Evolutionary conservation across 2,113 vertebrate genomes (phyloP), one percentile per base, ranked within the genome.

Genomic region (Aleadryas rufinucha): DNA sequence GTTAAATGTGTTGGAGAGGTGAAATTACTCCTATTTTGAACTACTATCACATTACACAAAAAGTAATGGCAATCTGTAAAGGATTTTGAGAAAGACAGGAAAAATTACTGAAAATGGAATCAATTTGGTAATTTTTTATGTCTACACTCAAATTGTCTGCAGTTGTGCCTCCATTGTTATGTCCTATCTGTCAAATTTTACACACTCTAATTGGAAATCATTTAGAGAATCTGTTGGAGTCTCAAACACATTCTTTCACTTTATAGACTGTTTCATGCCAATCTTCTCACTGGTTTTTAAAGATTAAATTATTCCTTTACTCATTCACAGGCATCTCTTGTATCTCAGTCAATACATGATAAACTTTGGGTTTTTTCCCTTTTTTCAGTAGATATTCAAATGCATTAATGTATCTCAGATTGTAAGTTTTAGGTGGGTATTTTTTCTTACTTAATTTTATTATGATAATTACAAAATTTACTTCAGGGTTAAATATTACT

Each of bases 321-420:
- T 60, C 20, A 11, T 87, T 68, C 57, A 75, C 9, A 59, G 10
- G 14, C 4, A 50, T 59, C 6, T 66, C 11, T 60, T 50, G 3
- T 66, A 60, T 50, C 26, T 54, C 45, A 71, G 20, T 49, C 0
- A 0, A 65, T 44, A 35, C 14, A 47, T 6, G 59, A 27, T 19
- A 76, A 53, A 64, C 49, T 78, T 81, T 63, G 0, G 0, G 8
- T 72, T 77, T 33, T 3, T 12, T 16, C 11, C 1, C 6, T 20
- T 84, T 80, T 93, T 47, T 27, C 54, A 26, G 8, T n/a, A 35
- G 30, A n/a, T 82, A 33, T 23, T 52, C 31, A 72, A 79, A 7
- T 10, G 0, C 7, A 42, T 42, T 41, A 16, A 37, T 64, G 2
- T 30, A 56, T 33, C 11, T 0, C 11, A 35, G 31, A 15, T 52